Evolutionary conservation across 2,797 vertebrate genomes (phyloP).

Genomic region (Sebastes trivittatus): DNA sequence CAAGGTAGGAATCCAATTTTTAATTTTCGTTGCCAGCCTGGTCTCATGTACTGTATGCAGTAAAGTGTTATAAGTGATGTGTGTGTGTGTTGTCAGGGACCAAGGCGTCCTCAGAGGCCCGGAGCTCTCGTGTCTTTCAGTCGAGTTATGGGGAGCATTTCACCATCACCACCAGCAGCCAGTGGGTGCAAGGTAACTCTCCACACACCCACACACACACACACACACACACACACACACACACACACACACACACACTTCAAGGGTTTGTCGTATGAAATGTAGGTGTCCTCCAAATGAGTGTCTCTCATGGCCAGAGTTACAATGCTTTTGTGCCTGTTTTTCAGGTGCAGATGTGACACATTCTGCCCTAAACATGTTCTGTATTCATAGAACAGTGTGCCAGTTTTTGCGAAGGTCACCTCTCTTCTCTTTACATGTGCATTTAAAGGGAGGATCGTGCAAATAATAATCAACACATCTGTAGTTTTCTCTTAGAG

Average conservation of each 20-base stretch:
- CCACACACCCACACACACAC: not conserved
- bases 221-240: not conserved
- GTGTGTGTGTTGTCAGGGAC: constrained; percentile 81
- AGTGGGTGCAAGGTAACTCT: constrained; percentile 94
- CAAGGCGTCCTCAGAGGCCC: constrained; percentile 87
- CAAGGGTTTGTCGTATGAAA: not conserved
- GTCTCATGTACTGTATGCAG: not conserved
- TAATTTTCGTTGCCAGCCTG: not conserved
- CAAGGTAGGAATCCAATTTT: constrained; percentile 82
- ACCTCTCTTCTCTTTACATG: not conserved
- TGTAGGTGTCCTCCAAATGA: not conserved
- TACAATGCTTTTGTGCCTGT: not conserved
- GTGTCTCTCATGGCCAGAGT: not conserved
- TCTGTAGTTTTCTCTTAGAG: not conserved
- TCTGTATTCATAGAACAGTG: not conserved
- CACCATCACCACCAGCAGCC: constrained; percentile 87
- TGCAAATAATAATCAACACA: not conserved
- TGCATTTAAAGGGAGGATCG: not conserved
- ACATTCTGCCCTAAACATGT: not conserved
- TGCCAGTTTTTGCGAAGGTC: not conserved
- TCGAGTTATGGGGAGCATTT: constrained; percentile 87
- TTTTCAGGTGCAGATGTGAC: not conserved
- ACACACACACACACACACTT: not conserved
- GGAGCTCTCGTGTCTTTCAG: constrained; percentile 84
- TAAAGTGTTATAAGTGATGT: not conserved